Evolutionary conservation across 2,113 vertebrate genomes (phyloP), one percentile per base, ranked within the genome.

Genomic region (Smithornis capensis): DNA sequence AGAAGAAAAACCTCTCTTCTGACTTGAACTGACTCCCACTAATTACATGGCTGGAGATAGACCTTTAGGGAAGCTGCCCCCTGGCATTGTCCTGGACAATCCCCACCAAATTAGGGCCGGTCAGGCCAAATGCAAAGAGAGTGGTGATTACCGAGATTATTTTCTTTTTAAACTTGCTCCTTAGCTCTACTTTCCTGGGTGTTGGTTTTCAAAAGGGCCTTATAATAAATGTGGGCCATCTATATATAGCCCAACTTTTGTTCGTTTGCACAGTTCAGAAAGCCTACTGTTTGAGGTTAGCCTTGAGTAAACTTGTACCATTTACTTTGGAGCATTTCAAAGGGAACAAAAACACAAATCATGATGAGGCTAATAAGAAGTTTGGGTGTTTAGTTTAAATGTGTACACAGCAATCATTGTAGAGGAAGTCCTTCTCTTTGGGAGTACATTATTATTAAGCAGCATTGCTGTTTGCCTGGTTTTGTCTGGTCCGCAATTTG

Each of bases 401-500:
- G 97, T 98, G 97, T 98, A 98, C 98, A 98, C 96, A 97, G 97
- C 96, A 95, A 92, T 97, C 98, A 97, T 97, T 97, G 97, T 96
- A 88, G 87, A 92, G 91, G 96, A 97, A 97, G 93, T 97, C 95
- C 96, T 97, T 95, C 96, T 97, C 96, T 96, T 95, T 86, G 92
- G 90, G 96, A 97, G 97, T 94, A 96, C 97, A 97, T 97, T 98
- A 97, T 98, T 97, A 97, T 93, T 80, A 97, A 98, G 98, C 97
- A 92, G 95, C 88, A 93, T 94, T 91, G 97, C 97, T 98, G 98
- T 98, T 98, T 98, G 98, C 98, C 97, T 97, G 97, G 97, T 98
- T 98, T 98, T 98, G 98, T 98, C 98, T 97, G 84, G 96, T 93
- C 97, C 94, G 35, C 96, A 94, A 97, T 98, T 98, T 98, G 98